Base-by-base conservation (phyloP, 2,797 vertebrate species). In the Chloroceryle amazona region DNA sequence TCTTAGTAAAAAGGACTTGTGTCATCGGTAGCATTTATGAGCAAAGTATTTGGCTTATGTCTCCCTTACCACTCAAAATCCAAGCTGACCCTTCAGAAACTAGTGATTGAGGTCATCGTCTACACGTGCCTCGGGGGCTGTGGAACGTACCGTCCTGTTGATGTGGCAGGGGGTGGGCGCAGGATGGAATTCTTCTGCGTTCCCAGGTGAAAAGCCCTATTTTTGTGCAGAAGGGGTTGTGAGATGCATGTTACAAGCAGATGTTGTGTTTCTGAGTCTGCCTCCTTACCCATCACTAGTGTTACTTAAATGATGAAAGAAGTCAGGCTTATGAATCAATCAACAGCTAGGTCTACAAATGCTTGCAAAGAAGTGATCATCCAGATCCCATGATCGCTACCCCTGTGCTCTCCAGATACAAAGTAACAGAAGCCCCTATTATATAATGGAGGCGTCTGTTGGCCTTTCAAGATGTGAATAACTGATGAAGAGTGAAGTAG, bases 71-170 rank as follows among this genome's bases (percentile, higher is more conserved):
- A 0, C 62, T 67, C 21, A 49, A 55, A 91, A 85, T 57, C 23
- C 18, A 81, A 57, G 54, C 35, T 75, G 39, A 49, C 16, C 65
- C 29, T 84, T 89, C 13, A 16, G 54, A 52, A 82, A 60, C 3
- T 3, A 14, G 5, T 12, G 33, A 42, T 79, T 63, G 5, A 2
- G 33, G 28, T 63, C 6, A 6, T 35, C 35, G 25, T 23, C 65
- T 17, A 8, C 10, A 3, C 0, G 0, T 58, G 28, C n/a, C 61
- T 19, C 5, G 7, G 23, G 35, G 54, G 19, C 55, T 35, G 60
- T 21, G 72, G 31, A 39, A 39, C 14, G 1, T 73, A 0, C 57
- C 89, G 74, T 74, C 26, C 52, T 75, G 18, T 60, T 63, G 39
- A 51, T n/a, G 2, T 51, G 31, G 52, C 46, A 93, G 42, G 44